Base-by-base conservation (phyloP, 1,140 invertebrate species). In the Euura saliciscinereae region DNA sequence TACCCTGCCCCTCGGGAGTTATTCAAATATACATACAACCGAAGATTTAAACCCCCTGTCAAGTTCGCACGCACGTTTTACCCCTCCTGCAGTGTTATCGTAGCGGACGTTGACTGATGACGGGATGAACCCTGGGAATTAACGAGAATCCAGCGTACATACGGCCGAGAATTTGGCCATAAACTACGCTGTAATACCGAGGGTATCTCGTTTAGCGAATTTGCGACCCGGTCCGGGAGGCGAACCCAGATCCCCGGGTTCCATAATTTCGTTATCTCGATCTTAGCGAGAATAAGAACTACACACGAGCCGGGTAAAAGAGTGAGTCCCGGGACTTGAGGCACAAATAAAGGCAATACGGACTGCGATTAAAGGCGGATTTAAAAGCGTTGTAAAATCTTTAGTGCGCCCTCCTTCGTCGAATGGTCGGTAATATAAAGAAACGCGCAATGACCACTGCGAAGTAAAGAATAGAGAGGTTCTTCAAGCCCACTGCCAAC, bases 191-290 rank as follows among this genome's bases (percentile, higher is more conserved):
- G 8, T 8, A 8, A n/a, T 59, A 59, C n/a, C 8, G 8, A 59
- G 51, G 8, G 5, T 59, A 59, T 59, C 2, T 59, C 4, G 8
- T 59, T 59, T 59, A 8, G 51, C 51, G n/a, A 59, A 59, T 59
- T 59, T 59, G 51, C 51, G n/a, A 59, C 51, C 51, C 51, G 5
- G 51, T 59, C 3, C 51, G 4, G 51, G 51, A 59, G 51, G 51
- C 8, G 51, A 59, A n/a, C 51, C 51, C 51, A 8, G 51, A 8
- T 59, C n/a, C n/a, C 51, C 51, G 51, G 51, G 51, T 59, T 59
- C 51, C 51, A 10, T 59, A 59, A 59, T 59, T 59, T 59, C 51
- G 51, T 59, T 59, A 59, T 59, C 51, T 59, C 51, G 51, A 59
- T 59, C 51, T 59, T n/a, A n/a, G 8, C 51, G 51, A 59, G 51